Base-by-base conservation (phyloP, 1,140 invertebrate genomes). In the Anthonomus grandis region DNA sequence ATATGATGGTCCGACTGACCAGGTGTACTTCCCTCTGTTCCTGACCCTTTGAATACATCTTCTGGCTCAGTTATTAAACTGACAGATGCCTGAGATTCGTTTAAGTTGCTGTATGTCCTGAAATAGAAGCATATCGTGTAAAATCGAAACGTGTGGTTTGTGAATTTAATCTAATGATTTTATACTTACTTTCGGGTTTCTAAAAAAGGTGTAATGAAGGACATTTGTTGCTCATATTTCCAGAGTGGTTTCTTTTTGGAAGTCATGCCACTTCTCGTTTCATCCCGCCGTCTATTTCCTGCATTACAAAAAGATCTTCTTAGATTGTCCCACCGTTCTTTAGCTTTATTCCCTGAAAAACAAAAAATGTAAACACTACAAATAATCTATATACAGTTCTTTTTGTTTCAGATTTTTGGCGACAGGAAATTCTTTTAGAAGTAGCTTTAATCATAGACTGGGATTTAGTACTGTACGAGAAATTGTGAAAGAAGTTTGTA, bases 241-340 rank as follows among this genome's bases (percentile, higher is more conserved):
- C n/a, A n/a, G n/a, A n/a, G n/a, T n/a, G n/a, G n/a, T n/a, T n/a
- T n/a, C n/a, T n/a, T n/a, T n/a, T n/a, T n/a, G n/a, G n/a, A n/a
- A n/a, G n/a, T n/a, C n/a, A n/a, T n/a, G n/a, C 37, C n/a, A n/a
- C n/a, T n/a, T n/a, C n/a, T n/a, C n/a, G n/a, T n/a, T n/a, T n/a
- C n/a, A n/a, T n/a, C n/a, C 12, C 37, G 37, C 37, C 37, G 12
- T 39, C 37, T 39, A 39, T 39, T 39, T 39, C 37, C n/a, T 39
- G 37, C 37, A 39, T 39, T 39, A 39, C 37, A 39, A 39, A 17
- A 39, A 39, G 37, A 39, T 39, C 37, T 3, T 39, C 37, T 39
- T 39, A 39, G 37, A 39, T 39, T 39, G 37, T 39, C 37, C 37
- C 12, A 39, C 37, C 37, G 37, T 39, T 39, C 37, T 39, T 39